Base-by-base conservation (phyloP, 2,888 invertebrate genomes). In the Lymantria dispar region DNA sequence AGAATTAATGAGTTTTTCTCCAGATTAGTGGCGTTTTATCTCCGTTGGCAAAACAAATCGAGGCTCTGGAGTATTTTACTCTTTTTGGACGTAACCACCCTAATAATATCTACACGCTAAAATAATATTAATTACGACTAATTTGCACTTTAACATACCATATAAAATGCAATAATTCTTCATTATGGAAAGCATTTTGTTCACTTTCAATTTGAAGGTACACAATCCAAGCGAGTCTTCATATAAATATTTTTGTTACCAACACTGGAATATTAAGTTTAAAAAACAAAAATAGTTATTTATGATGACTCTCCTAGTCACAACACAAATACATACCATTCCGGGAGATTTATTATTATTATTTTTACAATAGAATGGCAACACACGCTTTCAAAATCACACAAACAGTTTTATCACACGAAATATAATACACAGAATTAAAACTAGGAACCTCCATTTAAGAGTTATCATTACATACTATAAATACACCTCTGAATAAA, bases 81-180 rank as follows among this genome's bases (percentile, higher is more conserved):
- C 31, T 52, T 53, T 39, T 56, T 60, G 58, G 60, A 64, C 66
- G 58, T 48, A 64, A 58, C 12, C 61, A 56, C 58, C 50, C 54
- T 52, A 33, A 31, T 49, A 53, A 54, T 54, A 54, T 47, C 52
- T 52, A 56, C 36, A 49, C 29, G 49, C 46, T 52, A 50, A 52
- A 46, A 38, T 38, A 38, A 38, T 14, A 52, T 49, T 52, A 55
- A 54, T 55, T 64, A 67, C 22, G n/a, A 55, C 62, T 67, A 67
- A 58, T 67, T 67, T 62, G 64, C 66, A 67, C 65, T 60, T 56
- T 40, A 31, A 62, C 51, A 60, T 58, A 40, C 9, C 8, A 8
- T 7, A 52, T 47, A 57, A 54, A 59, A 66, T 62, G 56, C 62
- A 60, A 58, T 50, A 53, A 56, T 50, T 44, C 22, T 29, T 45